Conservation (phyloP, 2,113 vertebrate genomes). For the Rafetus swinhoei region DNA sequence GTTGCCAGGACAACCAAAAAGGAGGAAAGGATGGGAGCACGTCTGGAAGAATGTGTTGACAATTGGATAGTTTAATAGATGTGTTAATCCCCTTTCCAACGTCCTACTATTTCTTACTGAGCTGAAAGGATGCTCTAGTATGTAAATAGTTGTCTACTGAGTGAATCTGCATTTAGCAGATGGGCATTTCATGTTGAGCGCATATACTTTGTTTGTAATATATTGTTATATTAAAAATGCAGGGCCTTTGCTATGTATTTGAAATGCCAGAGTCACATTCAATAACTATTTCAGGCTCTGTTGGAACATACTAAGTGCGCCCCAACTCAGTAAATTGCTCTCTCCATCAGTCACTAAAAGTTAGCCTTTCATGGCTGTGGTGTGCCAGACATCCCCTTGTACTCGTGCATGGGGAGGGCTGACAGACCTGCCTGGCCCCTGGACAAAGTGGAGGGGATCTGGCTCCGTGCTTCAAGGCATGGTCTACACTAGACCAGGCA, state of each 20-base stretch:
- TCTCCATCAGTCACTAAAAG: fast-evolving
- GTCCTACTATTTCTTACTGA: background rate
- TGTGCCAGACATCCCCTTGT: background rate
- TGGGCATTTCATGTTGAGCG: background rate
- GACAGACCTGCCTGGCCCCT: too few species aligned
- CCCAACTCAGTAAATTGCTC: background rate
- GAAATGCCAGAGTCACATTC: background rate
- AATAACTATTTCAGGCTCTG: background rate
- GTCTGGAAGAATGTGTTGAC: background rate
- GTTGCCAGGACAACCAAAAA: background rate
- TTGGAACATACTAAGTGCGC: background rate
- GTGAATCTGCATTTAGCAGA: fast-evolving
- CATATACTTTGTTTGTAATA: background rate
- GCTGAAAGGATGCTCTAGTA: background rate
- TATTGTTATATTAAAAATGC: background rate
- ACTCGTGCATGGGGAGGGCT: too few species aligned
- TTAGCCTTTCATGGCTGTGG: background rate
- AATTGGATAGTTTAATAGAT: background rate
- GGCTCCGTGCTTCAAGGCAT: too few species aligned
- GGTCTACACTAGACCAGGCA: too few species aligned
- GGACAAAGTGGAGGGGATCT: too few species aligned
- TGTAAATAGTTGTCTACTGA: background rate
- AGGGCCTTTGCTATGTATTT: background rate
- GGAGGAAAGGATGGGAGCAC: background rate
- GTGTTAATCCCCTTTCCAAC: background rate